Base-by-base conservation (phyloP, 2,113 vertebrate genomes). In the Mystacornis crossleyi region DNA sequence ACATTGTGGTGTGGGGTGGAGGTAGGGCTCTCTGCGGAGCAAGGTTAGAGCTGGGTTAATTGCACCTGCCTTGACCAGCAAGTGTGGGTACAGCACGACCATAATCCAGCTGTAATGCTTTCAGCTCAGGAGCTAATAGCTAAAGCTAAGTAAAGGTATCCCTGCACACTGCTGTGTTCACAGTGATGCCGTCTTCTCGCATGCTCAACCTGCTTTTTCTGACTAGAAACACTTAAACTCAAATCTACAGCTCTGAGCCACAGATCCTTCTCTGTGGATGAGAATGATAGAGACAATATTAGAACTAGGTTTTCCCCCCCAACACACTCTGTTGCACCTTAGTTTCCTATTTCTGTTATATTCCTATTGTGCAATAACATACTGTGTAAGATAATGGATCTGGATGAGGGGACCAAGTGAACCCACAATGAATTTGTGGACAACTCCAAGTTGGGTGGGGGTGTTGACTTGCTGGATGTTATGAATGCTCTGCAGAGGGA, bases 1-100 rank as follows among this genome's bases (percentile, higher is more conserved):
- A 57, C 40, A 51, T 3, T 21, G 42, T 18, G 47, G 14, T 80
- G 42, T 5, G 3, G 34, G 28, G 14, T 1, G 0, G 31, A 77
- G 20, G 38, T 28, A 67, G 33, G 18, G 45, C 23, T 80, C 62
- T 92, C 53, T 38, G 75, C 16, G 47, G 81, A 94, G 31, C 0
- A 6, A 74, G 70, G 90, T 81, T 89, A 89, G 48, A 71, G 29
- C 47, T 79, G 85, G 87, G 78, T 93, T 93, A 94, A 84, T 94
- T 93, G n/a, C 3, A 2, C 48, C 57, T 87, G 60, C 26, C 25
- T 87, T 64, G 38, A 60, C 61, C 13, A 33, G 69, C 26, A 81
- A 67, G 69, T 48, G 43, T 47, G n/a, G 40, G 34, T 67, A 81
- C 9, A 67, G 55, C 6, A 4, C 10, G 14, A 84, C 13, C 7